Base-by-base conservation (phyloP, 2,888 invertebrate species). In the Hirtodrosophila trivittata region DNA sequence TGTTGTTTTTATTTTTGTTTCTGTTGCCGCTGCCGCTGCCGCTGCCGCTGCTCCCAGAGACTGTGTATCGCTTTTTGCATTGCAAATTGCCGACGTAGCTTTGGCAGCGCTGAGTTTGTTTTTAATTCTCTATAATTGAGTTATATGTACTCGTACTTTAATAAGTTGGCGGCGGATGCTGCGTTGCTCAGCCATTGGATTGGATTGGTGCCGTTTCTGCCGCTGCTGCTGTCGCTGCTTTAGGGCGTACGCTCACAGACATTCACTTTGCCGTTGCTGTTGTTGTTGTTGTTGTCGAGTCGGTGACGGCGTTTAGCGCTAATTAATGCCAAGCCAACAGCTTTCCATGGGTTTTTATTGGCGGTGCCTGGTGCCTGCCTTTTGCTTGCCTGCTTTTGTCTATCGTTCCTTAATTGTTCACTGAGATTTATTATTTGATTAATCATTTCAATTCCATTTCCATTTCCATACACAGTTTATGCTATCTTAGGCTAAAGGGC, bases 111-210 rank as follows among this genome's bases (percentile, higher is more conserved):
- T 67, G 39, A 80, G 87, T 86, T 76, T 86, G 87, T 86, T 80
- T 84, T 87, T 86, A 86, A 86, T 87, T 84, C 82, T 86, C 81
- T 63, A 68, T 82, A 82, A 82, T 82, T 82, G 86, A 82, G 87
- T 82, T 82, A 82, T 87, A 80, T 87, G 85, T 80, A 87, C 86
- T 83, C 85, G 85, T 80, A 87, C 86, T 83, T 83, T 82, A 86
- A 84, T 84, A 87, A 80, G 67, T 70, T 76, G 85, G 66, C 76
- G 67, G 76, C 77, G 85, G 86, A 69, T 72, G 86, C 76, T 83
- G 86, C 65, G 52, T 57, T 66, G 50, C 37, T 52, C 45, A 37
- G 60, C 12, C 26, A 43, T 37, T 47, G 73, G 39, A 16, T 49
- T 59, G 51, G 52, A 42, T 56, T 55, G 51, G 26, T 50, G 46